Evolutionary conservation across 2,888 invertebrate genomes (phyloP).

Genomic region (Acronicta aceris): DNA sequence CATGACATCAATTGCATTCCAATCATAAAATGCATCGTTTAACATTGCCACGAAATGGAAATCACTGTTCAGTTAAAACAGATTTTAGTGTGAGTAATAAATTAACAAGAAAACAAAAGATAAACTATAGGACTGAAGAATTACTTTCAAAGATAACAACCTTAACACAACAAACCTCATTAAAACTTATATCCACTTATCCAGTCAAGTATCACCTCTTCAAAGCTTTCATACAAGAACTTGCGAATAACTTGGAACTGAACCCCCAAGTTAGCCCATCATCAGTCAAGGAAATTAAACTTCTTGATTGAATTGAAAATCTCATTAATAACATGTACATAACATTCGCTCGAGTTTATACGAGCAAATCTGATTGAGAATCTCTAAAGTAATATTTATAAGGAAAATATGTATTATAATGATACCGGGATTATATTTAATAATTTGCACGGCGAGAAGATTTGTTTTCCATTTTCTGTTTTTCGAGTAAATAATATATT

Average conservation of each 20-base stretch:
- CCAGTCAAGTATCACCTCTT: constrained; percentile 11
- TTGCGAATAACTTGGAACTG: constrained; percentile 39
- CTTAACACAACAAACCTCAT: constrained; percentile 26
- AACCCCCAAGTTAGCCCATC: constrained; percentile 42
- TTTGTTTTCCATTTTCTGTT: neutral
- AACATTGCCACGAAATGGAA: too few relatives aligned
- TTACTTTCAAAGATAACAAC: neutral
- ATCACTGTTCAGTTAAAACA: too few relatives aligned
- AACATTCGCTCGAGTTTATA: constrained; percentile 25
- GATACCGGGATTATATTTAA: neutral
- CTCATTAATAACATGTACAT: constrained; percentile 46
- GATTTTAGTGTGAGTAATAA: neutral
- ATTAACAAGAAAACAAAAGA: neutral
- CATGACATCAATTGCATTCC: too few relatives aligned
- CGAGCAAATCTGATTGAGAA: constrained; percentile 12
- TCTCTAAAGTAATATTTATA: neutral
- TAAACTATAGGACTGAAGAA: neutral
- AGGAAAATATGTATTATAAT: neutral
- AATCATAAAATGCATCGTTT: too few relatives aligned
- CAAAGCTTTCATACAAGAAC: constrained; percentile 30
- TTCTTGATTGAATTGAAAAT: constrained; percentile 66
- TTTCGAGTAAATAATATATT: neutral
- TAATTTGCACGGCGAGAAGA: neutral
- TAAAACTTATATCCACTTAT: constrained; percentile 35
- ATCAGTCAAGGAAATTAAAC: constrained; percentile 53